phyloP scores from a whole-genome alignment of 2,888 invertebrate species.

The Sinelater perroti region DNA sequence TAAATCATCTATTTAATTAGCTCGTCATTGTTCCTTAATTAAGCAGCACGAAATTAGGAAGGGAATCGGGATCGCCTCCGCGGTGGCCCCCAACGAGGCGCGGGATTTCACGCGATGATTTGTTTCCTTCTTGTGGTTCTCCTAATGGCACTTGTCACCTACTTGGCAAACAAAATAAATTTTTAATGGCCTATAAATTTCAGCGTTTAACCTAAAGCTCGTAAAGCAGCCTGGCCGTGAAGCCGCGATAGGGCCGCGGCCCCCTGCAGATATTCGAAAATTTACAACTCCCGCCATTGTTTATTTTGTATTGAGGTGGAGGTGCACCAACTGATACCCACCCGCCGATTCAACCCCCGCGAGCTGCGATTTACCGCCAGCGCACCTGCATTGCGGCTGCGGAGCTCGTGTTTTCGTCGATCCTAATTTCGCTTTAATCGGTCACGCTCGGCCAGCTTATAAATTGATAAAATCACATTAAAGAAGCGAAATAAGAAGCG shows the following conservation, averaged over 20 bases:
- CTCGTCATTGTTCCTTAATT: constrained; percentile 9
- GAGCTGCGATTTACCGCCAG: no score
- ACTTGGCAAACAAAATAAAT: constrained; percentile 18
- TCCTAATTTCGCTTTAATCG: no score
- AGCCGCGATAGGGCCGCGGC: constrained; percentile 1
- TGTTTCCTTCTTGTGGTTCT: constrained; percentile 1
- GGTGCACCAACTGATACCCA: no score
- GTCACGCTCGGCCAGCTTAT: constrained; percentile 17
- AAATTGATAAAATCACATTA: constrained; percentile 28
- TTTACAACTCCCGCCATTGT: no score
- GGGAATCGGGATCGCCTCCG: no score
- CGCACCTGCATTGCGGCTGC: no score
- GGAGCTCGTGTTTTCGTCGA: no score
- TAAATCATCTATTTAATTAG: constrained; percentile 17
- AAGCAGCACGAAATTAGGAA: no score
- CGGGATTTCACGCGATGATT: not conserved
- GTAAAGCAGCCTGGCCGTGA: not conserved
- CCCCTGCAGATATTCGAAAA: not conserved
- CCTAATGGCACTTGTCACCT: constrained; percentile 3
- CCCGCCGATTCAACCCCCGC: no score
- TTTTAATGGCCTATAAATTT: constrained; percentile 15
- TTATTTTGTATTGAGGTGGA: no score
- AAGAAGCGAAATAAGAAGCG: constrained; percentile 13
- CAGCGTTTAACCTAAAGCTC: constrained; percentile 8
- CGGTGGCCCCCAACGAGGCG: no score